phyloP scores from a whole-genome alignment of 2,113 vertebrate species.

The Sapajus apella region DNA sequence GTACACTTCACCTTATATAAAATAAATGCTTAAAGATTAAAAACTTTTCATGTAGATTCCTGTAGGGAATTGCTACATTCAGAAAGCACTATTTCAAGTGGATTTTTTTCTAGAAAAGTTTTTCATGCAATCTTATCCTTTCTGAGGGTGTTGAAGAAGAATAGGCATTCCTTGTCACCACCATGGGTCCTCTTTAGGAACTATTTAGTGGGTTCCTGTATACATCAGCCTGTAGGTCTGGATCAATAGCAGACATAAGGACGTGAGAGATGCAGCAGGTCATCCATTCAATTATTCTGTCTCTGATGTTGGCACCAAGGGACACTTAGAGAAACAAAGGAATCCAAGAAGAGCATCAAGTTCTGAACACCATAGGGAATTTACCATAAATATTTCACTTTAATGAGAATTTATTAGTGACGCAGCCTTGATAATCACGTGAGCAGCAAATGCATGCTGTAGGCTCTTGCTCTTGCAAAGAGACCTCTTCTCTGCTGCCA shows the following conservation, averaged over 20 bases:
- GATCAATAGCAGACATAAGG: neutral
- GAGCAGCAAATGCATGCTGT: neutral
- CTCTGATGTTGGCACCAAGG: slow-evolving; percentile 19
- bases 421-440: neutral
- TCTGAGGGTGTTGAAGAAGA: neutral
- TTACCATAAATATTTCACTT: slow-evolving; percentile 48
- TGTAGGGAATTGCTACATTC: neutral
- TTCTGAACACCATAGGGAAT: neutral
- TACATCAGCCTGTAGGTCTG: neutral
- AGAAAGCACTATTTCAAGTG: slow-evolving; percentile 11
- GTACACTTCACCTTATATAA: slow-evolving; percentile 24
- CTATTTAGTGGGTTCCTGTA: neutral
- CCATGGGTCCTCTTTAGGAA: neutral
- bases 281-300: neutral
- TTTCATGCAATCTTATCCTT: neutral
- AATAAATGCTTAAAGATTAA: slow-evolving; percentile 21
- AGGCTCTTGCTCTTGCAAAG: accelerated
- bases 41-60: neutral
- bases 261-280: neutral
- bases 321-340: slow-evolving; percentile 21
- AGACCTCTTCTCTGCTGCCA: neutral
- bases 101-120: neutral
- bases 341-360: neutral
- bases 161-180: neutral
- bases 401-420: slow-evolving; percentile 53